A percentile compares a stretch with the other conserved stretches of the same genome.
phyloP scores from a whole-genome alignment of 1,140 invertebrate species.

The Apocrypta bakeri region DNA sequence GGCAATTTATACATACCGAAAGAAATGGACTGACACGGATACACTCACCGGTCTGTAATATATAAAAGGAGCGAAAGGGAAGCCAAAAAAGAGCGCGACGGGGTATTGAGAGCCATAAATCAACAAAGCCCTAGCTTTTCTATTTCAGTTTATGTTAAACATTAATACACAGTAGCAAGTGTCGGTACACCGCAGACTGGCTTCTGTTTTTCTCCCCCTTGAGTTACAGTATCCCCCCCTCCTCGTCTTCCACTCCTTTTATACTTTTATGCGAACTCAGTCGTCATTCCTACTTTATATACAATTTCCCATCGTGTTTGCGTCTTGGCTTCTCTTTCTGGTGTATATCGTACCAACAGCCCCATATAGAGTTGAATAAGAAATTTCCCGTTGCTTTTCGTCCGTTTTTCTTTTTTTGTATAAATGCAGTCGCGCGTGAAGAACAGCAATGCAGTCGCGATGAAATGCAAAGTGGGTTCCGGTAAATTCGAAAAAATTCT shows the following conservation, averaged over 20 bases:
- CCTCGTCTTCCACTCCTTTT: not conserved
- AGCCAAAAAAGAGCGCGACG: not conserved
- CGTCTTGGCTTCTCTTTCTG: not conserved
- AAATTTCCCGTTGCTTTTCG: constrained; percentile 16
- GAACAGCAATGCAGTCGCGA: not conserved
- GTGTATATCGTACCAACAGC: not conserved
- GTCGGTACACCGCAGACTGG: not conserved
- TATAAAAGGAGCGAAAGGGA: constrained; percentile 4
- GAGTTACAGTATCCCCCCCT: not conserved
- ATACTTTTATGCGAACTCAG: not conserved
- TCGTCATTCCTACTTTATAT: not conserved
- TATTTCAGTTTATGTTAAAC: constrained; percentile 48
- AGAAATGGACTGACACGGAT: too few species aligned
- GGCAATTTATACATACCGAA: not conserved
- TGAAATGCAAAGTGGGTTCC: constrained; percentile 1
- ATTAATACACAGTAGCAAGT: constrained; percentile 41
- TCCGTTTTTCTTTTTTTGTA: not conserved
- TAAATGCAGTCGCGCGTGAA: not conserved
- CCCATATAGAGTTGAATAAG: constrained; percentile 8
- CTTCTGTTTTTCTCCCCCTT: constrained; percentile 4
- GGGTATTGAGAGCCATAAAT: constrained; percentile 41
- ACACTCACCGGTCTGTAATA: not conserved
- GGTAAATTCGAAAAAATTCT: not conserved
- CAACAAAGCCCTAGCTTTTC: constrained; percentile 34
- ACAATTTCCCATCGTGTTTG: constrained; percentile 25